Base-by-base conservation (phyloP, 2,797 vertebrate genomes). In the Myotis daubentonii region DNA sequence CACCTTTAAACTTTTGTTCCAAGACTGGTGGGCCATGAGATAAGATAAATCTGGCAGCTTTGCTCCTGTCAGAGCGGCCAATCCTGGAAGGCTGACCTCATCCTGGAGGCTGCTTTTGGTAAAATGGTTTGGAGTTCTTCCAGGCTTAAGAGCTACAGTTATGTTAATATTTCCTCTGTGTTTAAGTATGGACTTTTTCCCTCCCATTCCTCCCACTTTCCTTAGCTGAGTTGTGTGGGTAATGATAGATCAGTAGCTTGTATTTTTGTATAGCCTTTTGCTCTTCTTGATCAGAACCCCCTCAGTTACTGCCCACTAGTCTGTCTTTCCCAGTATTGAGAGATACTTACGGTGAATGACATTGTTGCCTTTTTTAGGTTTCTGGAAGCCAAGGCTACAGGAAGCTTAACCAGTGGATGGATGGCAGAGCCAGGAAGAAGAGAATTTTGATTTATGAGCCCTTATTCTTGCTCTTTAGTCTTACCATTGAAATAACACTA, bases 1-100 rank as follows among this genome's bases (percentile, higher is more conserved):
- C 95, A 97, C 96, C 97, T 96, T 96, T 96, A 96, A 97, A 94
- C 96, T 97, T 96, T 90, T 97, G 94, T 97, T 96, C 95, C 84
- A 78, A 84, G 44, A 90, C 70, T 93, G 36, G 55, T 87, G 47
- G 71, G 83, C 88, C 75, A 66, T 85, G 55, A 75, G 80, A 96
- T 92, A 65, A 16, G 49, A 51, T 93, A 78, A 95, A 89, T 96
- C 81, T 93, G 60, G 82, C 75, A 89, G 62, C 68, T 86, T 33
- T 74, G 74, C 71, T 91, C 71, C 87, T 89, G 87, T 96, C 85
- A 76, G n/a, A 83, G 23, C 6, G 0, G 17, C 66, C 83, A 93
- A 38, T 93, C 71, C 86, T 36, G 20, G 79, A 89, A 49, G 84
- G 65, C 87, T 92, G 92, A 92, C 62, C 65, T 93, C 47, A 78